These are phyloP conservation scores for Leptinotarsa juncta DNA, from an alignment of 2,888 invertebrate genomes.

Conservation along the genomic window DNA sequence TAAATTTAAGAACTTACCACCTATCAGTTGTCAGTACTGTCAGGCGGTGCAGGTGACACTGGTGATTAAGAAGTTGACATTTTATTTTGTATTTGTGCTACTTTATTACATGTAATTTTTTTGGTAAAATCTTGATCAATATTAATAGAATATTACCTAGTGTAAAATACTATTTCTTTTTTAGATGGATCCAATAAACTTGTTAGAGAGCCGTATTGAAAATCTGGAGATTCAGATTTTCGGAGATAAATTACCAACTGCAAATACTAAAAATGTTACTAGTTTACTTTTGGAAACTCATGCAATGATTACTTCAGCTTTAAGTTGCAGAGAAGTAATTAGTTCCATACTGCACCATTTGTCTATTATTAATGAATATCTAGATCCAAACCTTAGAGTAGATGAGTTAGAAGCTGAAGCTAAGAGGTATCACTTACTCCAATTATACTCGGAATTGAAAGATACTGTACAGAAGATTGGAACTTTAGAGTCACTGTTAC, in stretches of 20 bases:
- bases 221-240: slow-evolving; percentile 66
- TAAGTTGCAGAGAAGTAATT: slow-evolving; percentile 68
- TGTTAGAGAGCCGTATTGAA: slow-evolving; percentile 66
- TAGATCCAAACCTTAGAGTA: slow-evolving; percentile 66
- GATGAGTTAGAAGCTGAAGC: slow-evolving; percentile 64
- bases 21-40: too few species aligned
- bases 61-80: too few species aligned
- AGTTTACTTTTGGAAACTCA: slow-evolving; percentile 66
- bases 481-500: slow-evolving; percentile 63
- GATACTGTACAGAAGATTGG: slow-evolving; percentile 61
- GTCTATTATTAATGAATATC: slow-evolving; percentile 65
- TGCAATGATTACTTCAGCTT: slow-evolving; percentile 67
- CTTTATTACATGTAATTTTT: not conserved
- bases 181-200: slow-evolving; percentile 56
- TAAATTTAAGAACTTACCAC: too few species aligned
- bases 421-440: slow-evolving; percentile 66
- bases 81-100: too few species aligned
- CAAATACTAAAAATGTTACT: slow-evolving; percentile 60
- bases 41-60: too few species aligned
- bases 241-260: slow-evolving; percentile 52
- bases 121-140: not conserved
- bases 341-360: slow-evolving; percentile 65
- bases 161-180: not conserved
- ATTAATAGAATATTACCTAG: too few species aligned
- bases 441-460: slow-evolving; percentile 65